Base-by-base conservation (phyloP, 1,140 invertebrate species). In the Hycleus phaleratus region DNA sequence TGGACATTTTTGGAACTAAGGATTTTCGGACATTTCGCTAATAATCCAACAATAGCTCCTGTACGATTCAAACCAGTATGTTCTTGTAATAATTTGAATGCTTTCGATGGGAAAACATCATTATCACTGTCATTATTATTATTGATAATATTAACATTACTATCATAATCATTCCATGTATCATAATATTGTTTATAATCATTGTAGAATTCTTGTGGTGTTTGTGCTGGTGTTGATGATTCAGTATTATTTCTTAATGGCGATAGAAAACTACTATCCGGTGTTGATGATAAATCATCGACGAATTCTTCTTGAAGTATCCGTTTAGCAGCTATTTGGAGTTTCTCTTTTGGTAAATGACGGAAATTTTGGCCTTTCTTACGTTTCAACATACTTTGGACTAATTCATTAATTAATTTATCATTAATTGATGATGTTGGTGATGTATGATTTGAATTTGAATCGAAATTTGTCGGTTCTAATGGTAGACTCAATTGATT, bases 141-240 rank as follows among this genome's bases (percentile, higher is more conserved):
- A 38, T 72, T 68, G 9, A 66, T 54, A n/a, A 53, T 26, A 38
- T 73, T 65, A 1, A 65, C 64, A 3, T 68, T 60, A 1, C 59
- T 38, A 43, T 73, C 73, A 0, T 74, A 67, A 10, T 75, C 75
- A 43, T 73, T 78, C 82, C 83, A 84, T 2, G 78, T 76, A 51
- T 78, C 76, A 58, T 83, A 85, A 66, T 85, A 85, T 11, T 79
- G 72, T 49, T 78, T 76, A 39, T 81, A 81, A 42, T 78, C 75
- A 43, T 70, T 61, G 66, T 75, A 72, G 12, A 70, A 67, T 42
- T 79, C 76, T 56, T 74, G 71, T 6, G 77, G 75, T 3, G 76
- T 71, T 56, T 72, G 59, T 4, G 71, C 71, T 42, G 75, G 73
- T 26, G 73, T 77, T 51, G 74, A 72, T 56, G 69, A 72, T 51